Evolutionary conservation across 2,797 vertebrate species (phyloP).

Genomic region (Linurgus olivaceus): DNA sequence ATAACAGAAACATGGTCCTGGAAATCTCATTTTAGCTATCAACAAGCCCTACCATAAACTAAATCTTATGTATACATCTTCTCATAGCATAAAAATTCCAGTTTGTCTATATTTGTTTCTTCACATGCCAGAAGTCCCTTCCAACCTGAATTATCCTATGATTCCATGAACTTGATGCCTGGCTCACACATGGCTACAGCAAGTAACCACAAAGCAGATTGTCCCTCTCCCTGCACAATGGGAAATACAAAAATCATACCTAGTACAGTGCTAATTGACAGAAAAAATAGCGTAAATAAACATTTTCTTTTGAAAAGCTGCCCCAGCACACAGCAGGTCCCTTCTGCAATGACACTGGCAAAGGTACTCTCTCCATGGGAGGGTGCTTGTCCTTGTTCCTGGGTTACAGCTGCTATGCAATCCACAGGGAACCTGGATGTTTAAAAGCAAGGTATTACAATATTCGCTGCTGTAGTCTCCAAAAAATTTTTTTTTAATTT

Average conservation of each 20-base stretch:
- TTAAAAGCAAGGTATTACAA: not conserved
- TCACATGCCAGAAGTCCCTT: not conserved
- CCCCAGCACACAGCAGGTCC: not conserved
- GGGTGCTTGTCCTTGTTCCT: not conserved
- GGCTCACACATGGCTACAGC: not conserved
- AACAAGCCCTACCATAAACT: not conserved
- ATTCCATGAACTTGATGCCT: not conserved
- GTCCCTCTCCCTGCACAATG: not conserved
- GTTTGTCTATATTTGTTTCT: not conserved
- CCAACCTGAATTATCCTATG: not conserved
- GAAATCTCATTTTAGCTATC: not conserved
- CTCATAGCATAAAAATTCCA: not conserved
- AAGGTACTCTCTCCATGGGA: not conserved
- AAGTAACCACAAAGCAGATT: not conserved
- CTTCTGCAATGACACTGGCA: not conserved
- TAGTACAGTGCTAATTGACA: not conserved
- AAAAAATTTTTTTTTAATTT: not conserved
- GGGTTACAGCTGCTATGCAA: not conserved
- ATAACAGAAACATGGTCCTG: not conserved
- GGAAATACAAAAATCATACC: not conserved
- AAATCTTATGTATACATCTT: not conserved
- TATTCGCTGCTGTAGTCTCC: not conserved
- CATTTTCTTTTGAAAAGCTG: not conserved
- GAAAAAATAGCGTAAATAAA: not conserved
- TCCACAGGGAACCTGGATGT: not conserved